Conservation (phyloP, 2,888 invertebrate genomes). For the Ctena decussata region DNA sequence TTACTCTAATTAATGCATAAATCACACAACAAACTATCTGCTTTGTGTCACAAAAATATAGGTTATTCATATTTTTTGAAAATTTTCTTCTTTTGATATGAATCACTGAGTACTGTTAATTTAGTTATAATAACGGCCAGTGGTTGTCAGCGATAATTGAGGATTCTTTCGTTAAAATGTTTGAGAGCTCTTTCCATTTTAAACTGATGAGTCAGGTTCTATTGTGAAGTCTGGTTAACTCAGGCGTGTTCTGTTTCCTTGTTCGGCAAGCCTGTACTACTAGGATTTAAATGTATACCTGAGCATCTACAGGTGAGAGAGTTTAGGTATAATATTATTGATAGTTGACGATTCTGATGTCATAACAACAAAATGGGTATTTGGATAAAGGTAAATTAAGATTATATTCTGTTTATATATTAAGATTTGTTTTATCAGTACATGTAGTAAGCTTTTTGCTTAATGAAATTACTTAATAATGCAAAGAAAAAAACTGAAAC, state of each 20-base stretch:
- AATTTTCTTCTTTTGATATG: too few species aligned
- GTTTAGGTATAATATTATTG: neutral
- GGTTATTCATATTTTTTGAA: too few species aligned
- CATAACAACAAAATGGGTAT: constrained; percentile 36
- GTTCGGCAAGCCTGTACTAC: neutral
- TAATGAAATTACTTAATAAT: too few species aligned
- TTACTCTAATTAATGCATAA: too few species aligned
- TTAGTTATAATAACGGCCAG: neutral
- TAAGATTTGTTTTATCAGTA: too few species aligned
- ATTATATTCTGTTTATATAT: too few species aligned
- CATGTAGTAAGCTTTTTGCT: too few species aligned
- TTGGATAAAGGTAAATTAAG: constrained; percentile 35
- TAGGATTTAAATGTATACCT: constrained; percentile 1
- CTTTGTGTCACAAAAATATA: too few species aligned
- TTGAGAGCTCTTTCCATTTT: neutral
- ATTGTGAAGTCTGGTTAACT: neutral
- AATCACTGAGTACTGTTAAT: neutral
- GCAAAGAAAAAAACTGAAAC: too few species aligned
- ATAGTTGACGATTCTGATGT: constrained; percentile 13
- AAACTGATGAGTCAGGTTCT: constrained; percentile 2
- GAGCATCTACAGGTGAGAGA: neutral
- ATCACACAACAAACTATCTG: too few species aligned
- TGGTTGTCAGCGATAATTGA: neutral
- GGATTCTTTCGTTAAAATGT: neutral
- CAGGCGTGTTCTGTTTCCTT: neutral